Evolutionary conservation across 2,113 vertebrate genomes (phyloP).

Genomic region (Tachuris rubrigastra): DNA sequence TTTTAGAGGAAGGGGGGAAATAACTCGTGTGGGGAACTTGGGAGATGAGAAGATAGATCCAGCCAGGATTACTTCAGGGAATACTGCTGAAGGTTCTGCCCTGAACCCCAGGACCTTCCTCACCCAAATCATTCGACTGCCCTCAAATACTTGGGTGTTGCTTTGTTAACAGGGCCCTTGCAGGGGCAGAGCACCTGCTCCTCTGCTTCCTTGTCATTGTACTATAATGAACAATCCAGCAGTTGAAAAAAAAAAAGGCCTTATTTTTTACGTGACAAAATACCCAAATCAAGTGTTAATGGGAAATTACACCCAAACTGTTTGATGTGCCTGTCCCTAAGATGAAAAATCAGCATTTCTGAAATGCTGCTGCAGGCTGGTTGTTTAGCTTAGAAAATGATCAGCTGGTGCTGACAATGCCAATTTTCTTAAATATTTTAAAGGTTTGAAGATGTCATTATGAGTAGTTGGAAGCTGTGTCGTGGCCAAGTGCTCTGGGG

Average conservation of each 20-base stretch:
- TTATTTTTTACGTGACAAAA: neutral
- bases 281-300: neutral
- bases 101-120: neutral
- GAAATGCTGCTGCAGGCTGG: neutral
- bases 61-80: neutral
- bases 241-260: accelerated
- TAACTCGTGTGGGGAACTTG: neutral
- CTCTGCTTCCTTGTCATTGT: neutral
- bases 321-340: neutral
- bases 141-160: neutral
- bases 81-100: neutral
- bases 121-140: neutral
- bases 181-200: neutral
- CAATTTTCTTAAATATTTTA: neutral
- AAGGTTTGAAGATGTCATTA: neutral
- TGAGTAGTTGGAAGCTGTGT: accelerated
- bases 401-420: neutral
- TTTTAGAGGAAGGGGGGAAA: neutral
- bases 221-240: neutral
- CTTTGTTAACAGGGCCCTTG: neutral
- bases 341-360: neutral
- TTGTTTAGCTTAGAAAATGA: neutral
- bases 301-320: neutral
- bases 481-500: neutral
- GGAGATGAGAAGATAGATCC: neutral